Evolutionary conservation across 2,797 vertebrate species (phyloP), one percentile per base, ranked within the genome.

Genomic region (Cossypha dichroa): DNA sequence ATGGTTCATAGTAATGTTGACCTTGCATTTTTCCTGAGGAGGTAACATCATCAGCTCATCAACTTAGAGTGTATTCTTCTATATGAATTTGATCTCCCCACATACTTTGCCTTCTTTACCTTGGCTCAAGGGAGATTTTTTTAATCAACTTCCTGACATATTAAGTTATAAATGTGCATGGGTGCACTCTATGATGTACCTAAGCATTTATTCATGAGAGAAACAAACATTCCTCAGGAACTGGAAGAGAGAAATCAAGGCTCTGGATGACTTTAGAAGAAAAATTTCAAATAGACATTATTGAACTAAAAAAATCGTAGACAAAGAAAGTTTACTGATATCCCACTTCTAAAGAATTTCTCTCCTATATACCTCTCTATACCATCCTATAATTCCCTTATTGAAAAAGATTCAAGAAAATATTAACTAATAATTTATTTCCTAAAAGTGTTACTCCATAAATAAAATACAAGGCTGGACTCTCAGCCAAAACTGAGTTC

Each of bases 171-270:
- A 8, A 10, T 6, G 15, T 33, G 12, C 19, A 11, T 28, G 29
- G 13, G 2, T 43, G 52, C 15, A 5, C 4, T 40, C 10, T 18
- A 11, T 1, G 11, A 18, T 1, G 10, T 22, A 48, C 3, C 5
- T 3, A 17, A 36, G 10, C 4, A 31, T 4, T 17, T n/a, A 40
- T 55, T 51, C 8, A 13, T 23, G 8, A 38, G 10, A 58, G 22
- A 84, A 88, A 33, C 13, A 52, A 84, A n/a, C 6, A 20, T 48
- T 76, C 40, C 19, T 69, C 40, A 45, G 22, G 22, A 48, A 82
- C 3, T 5, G 9, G 22, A 59, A 31, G 36, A 67, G 15, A 3
- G 3, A 70, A 82, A 85, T 38, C 11, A 56, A 74, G 26, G 23
- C 7, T 85, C 15, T 73, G 10, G 8, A 16, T 56, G 20, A 49